Evolutionary conservation across 1,140 invertebrate genomes (phyloP).

Genomic region (Reticulitermes speratus): DNA sequence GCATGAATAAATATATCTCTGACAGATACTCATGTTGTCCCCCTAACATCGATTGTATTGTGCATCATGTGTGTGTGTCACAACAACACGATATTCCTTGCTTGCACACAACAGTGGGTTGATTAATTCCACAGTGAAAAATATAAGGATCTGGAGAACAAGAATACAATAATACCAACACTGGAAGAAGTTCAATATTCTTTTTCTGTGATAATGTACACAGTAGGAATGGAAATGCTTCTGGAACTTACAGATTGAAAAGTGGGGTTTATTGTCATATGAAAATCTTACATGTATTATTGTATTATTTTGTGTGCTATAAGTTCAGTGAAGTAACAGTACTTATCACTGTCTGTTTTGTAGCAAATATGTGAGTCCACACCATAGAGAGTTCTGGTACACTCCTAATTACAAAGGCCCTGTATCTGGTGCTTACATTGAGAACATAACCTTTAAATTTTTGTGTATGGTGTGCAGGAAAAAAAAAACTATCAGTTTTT

Average conservation of each 20-base stretch:
- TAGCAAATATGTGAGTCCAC: not conserved
- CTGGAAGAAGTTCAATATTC: conserved; percentile 16
- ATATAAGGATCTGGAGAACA: not conserved
- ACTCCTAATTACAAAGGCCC: not conserved
- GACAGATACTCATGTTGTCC: not conserved
- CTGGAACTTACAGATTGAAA: not conserved
- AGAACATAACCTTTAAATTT: not conserved
- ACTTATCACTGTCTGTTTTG: not conserved
- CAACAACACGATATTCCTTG: not conserved
- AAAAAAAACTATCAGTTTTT: not conserved
- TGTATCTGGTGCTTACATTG: conserved; percentile 11
- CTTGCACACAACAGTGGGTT: not conserved
- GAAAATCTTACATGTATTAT: not conserved
- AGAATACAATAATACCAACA: not conserved
- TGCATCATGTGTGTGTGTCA: not conserved
- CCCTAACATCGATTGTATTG: not conserved
- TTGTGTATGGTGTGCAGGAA: conserved; percentile 3
- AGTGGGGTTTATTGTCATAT: not conserved
- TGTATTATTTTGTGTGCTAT: not conserved
- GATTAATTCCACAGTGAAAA: not conserved
- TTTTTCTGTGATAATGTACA: conserved; percentile 2
- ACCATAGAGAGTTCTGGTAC: not conserved
- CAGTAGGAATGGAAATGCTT: not conserved
- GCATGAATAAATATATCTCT: not conserved
- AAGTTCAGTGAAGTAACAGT: not conserved